These are phyloP conservation scores for Hypomecis punctinalis DNA, from an alignment of 2,888 invertebrate species.

Conservation along the genomic window DNA sequence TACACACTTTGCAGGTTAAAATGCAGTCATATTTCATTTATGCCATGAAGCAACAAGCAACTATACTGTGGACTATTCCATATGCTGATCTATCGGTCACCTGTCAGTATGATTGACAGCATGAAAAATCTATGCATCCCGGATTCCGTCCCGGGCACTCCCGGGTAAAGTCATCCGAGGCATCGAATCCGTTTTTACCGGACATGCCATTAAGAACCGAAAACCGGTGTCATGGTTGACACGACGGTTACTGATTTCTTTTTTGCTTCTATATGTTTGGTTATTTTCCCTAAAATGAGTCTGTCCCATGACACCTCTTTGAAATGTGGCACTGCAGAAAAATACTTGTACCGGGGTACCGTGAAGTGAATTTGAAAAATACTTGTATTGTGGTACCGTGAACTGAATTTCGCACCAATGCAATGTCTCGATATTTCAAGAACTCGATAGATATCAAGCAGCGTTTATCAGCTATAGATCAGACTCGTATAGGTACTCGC, in stretches of 20 bases:
- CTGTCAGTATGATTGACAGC: conserved; percentile 36
- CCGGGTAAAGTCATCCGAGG: conserved; percentile 25
- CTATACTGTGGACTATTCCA: conserved; percentile 8
- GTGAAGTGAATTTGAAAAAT: too few species aligned
- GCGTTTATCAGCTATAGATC: too few species aligned
- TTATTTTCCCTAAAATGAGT: not conserved
- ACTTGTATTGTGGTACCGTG: too few species aligned
- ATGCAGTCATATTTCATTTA: not conserved
- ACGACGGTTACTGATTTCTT: conserved; percentile 10
- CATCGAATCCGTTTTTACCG: conserved; percentile 21
- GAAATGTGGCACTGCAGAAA: not conserved
- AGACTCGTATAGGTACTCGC: too few species aligned
- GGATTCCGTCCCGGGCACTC: conserved; percentile 26
- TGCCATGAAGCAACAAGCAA: conserved; percentile 1
- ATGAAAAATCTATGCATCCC: conserved; percentile 38
- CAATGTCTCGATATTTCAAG: too few species aligned
- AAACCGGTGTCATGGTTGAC: conserved; percentile 22
- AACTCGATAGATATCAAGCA: too few species aligned
- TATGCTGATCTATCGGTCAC: conserved; percentile 12
- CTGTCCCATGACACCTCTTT: too few species aligned
- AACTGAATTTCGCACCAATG: too few species aligned
- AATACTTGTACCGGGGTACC: too few species aligned
- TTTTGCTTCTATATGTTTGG: not conserved
- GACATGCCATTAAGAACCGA: conserved; percentile 30
- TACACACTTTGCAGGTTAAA: not conserved